Percentiles rank a stretch among this genome's conserved stretches.
phyloP scores from a whole-genome alignment of 2,797 vertebrate genomes.

The Acrocephalus scirpaceus region DNA sequence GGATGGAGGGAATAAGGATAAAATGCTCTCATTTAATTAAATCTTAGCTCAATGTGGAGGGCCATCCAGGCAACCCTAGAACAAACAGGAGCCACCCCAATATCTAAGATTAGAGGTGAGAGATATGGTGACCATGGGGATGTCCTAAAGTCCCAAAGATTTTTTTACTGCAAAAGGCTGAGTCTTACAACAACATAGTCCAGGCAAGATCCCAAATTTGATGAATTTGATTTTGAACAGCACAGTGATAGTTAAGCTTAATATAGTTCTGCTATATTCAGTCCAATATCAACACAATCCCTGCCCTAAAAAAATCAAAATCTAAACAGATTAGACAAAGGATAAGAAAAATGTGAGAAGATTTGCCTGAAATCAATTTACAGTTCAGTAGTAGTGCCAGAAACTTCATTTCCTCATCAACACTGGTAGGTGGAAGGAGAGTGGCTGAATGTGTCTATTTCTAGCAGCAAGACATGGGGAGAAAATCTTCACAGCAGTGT shows the following conservation, averaged over 20 bases:
- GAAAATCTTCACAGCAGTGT: background rate
- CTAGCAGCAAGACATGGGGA: background rate
- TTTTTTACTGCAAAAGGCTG: background rate
- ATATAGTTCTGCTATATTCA: background rate
- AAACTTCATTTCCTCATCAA: background rate
- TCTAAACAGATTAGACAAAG: background rate
- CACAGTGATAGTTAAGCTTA: background rate
- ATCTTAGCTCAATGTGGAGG: background rate
- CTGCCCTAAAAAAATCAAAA: background rate
- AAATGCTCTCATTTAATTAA: background rate
- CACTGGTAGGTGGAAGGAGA: background rate
- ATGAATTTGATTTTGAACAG: background rate
- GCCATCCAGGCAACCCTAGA: background rate
- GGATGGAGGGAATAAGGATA: background rate
- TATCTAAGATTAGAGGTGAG: background rate
- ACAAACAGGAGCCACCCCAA: background rate
- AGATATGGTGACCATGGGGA: background rate
- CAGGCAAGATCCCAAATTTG: background rate
- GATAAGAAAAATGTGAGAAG: constrained; percentile 13
- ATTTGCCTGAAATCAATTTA: constrained; percentile 28
- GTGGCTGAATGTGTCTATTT: background rate
- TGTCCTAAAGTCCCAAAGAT: background rate
- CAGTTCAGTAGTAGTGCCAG: background rate
- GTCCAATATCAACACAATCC: background rate
- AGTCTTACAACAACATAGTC: background rate